These are phyloP conservation scores for Drosophila cracens DNA, from an alignment of 2,888 invertebrate species.

Conservation along the genomic window DNA sequence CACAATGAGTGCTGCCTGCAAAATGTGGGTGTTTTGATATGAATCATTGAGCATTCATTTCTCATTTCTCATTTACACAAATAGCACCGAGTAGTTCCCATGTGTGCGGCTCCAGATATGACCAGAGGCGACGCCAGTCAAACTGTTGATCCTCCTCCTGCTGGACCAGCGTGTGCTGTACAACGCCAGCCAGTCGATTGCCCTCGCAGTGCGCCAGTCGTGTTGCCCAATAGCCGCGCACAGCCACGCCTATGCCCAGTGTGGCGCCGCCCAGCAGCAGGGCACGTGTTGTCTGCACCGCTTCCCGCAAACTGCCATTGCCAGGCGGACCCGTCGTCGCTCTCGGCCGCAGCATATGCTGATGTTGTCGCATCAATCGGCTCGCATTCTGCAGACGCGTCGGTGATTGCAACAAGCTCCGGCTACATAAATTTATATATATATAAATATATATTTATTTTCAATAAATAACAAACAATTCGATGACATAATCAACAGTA, in stretches of 20 bases:
- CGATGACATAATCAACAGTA: conserved; percentile 72
- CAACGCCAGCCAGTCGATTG: conserved; percentile 79
- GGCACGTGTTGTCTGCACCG: conserved; percentile 59
- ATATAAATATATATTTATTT: background rate
- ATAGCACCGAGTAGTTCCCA: conserved; percentile 92
- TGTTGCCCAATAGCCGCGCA: conserved; percentile 60
- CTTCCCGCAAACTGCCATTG: conserved; percentile 19
- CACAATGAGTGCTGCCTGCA: conserved; percentile 94
- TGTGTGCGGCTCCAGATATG: conserved; percentile 91
- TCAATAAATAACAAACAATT: conserved; percentile 14
- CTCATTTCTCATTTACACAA: conserved; percentile 86
- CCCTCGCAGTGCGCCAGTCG: conserved; percentile 74
- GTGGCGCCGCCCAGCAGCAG: conserved; percentile 78
- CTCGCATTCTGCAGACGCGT: conserved; percentile 60
- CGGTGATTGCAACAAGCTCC: conserved; percentile 52
- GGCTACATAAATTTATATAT: conserved; percentile 34
- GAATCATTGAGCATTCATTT: background rate
- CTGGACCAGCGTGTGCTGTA: conserved; percentile 75
- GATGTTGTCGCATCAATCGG: conserved; percentile 58
- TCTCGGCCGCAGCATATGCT: conserved; percentile 11
- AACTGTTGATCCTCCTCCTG: conserved; percentile 87
- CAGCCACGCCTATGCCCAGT: conserved; percentile 71
- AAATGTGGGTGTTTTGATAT: background rate
- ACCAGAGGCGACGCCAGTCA: conserved; percentile 91
- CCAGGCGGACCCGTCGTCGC: background rate